Evolutionary conservation across 1,140 invertebrate genomes (phyloP).

Genomic region (Ctenoplectra terminalis): DNA sequence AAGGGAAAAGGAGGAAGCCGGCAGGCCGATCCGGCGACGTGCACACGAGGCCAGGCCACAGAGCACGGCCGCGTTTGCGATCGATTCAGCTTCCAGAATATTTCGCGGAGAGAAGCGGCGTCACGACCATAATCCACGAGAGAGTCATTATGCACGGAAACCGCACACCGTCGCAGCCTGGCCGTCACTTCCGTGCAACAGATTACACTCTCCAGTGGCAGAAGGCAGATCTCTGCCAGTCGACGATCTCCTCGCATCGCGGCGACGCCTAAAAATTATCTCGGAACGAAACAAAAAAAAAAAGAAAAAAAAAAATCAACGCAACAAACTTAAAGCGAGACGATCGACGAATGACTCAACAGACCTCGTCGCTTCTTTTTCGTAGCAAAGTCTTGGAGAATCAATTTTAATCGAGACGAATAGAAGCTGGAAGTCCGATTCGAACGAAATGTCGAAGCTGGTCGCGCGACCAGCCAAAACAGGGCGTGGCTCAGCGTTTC

Average conservation of each 20-base stretch:
- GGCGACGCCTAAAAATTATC: too few species aligned
- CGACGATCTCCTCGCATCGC: background rate
- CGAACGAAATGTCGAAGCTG: background rate
- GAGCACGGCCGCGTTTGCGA: constrained; percentile 33
- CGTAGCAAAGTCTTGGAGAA: too few species aligned
- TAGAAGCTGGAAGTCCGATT: too few species aligned
- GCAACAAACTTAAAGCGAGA: too few species aligned
- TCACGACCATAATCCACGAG: constrained; percentile 47
- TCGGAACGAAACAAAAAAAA: too few species aligned
- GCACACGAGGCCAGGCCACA: constrained; percentile 35
- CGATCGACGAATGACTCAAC: too few species aligned
- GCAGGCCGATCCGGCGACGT: constrained; percentile 16
- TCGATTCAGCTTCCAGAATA: constrained; percentile 55
- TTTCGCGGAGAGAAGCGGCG: constrained; percentile 47
- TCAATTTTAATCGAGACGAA: background rate
- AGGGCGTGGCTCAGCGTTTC: constrained; percentile 25
- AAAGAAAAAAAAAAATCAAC: too few species aligned
- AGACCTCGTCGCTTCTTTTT: background rate
- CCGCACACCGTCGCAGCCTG: background rate
- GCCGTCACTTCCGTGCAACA: constrained; percentile 18
- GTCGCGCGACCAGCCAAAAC: background rate
- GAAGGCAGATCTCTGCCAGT: too few species aligned
- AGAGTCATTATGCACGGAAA: constrained; percentile 49
- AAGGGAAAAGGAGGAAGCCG: background rate
- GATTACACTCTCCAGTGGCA: constrained; percentile 1